These are phyloP conservation scores for Xanthia icteritia DNA, from an alignment of 2,888 invertebrate genomes.

Conservation along the genomic window DNA sequence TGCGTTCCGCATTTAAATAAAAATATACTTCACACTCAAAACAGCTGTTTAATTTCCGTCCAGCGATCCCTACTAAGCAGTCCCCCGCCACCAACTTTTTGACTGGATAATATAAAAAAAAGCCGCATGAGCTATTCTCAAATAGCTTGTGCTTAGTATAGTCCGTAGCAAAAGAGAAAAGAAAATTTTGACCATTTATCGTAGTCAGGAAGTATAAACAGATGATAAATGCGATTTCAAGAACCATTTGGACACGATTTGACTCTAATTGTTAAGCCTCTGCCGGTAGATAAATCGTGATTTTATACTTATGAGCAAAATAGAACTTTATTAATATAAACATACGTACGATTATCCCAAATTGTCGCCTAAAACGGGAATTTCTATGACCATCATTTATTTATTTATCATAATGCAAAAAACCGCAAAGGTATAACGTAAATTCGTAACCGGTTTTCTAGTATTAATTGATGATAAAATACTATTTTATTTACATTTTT, in stretches of 20 bases:
- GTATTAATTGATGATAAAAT: conserved; percentile 6
- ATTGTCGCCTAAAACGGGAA: background rate
- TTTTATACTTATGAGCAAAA: background rate
- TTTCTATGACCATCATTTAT: conserved; percentile 3
- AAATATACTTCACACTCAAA: too few relatives aligned
- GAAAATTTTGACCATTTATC: background rate
- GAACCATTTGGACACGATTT: conserved; percentile 19
- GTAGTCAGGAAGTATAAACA: background rate
- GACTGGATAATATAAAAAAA: background rate
- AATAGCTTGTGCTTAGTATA: background rate
- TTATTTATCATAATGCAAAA: conserved; percentile 10
- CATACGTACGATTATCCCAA: background rate
- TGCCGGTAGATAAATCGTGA: background rate
- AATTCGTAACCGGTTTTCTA: conserved; percentile 14
- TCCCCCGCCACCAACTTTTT: background rate
- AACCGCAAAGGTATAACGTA: conserved; percentile 22
- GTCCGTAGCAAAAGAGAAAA: background rate
- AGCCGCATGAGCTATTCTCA: too few relatives aligned
- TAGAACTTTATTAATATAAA: background rate
- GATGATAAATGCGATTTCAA: conserved; percentile 23
- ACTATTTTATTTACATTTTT: background rate
- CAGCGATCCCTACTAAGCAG: background rate
- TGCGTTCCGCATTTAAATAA: background rate
- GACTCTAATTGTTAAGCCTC: conserved; percentile 8
- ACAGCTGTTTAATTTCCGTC: background rate